Conservation (phyloP, 2,113 vertebrate genomes). For the Apus apus region DNA sequence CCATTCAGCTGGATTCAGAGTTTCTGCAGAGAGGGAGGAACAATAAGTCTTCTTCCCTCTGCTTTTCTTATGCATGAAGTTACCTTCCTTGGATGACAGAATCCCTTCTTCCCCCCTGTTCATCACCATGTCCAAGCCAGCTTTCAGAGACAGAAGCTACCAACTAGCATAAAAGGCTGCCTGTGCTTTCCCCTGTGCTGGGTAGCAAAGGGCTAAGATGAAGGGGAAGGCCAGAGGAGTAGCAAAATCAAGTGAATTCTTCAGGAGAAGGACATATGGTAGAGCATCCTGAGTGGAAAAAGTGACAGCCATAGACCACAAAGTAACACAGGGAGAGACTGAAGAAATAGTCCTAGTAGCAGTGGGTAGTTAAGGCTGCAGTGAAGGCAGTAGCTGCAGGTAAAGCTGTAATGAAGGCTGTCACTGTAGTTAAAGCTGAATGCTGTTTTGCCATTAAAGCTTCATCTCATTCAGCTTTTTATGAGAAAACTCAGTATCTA, state of each 20-base stretch:
- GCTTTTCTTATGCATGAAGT: not conserved
- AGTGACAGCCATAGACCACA: not conserved
- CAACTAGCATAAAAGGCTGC: not conserved
- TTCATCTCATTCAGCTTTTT: not conserved
- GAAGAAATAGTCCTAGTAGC: not conserved
- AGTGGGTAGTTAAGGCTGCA: not conserved
- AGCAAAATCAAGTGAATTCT: not conserved
- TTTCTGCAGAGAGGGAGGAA: not conserved
- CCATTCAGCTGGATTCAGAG: not conserved
- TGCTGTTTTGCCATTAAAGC: not conserved
- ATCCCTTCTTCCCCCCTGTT: not conserved
- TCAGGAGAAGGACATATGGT: not conserved
- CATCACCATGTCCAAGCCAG: not conserved
- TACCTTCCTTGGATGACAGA: not conserved
- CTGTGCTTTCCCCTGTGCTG: not conserved
- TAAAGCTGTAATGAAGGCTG: not conserved
- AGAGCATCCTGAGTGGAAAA: not conserved
- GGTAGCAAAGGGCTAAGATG: slow-evolving; percentile 1
- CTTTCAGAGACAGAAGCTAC: slow-evolving; percentile 1
- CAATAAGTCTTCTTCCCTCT: not conserved
- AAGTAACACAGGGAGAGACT: not conserved
- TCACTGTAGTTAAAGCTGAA: not conserved
- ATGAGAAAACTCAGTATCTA: not conserved
- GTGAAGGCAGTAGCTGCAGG: not conserved
- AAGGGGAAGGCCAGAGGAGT: not conserved